phyloP scores from a whole-genome alignment of 2,888 invertebrate species.

The Dascillus cervinus region DNA sequence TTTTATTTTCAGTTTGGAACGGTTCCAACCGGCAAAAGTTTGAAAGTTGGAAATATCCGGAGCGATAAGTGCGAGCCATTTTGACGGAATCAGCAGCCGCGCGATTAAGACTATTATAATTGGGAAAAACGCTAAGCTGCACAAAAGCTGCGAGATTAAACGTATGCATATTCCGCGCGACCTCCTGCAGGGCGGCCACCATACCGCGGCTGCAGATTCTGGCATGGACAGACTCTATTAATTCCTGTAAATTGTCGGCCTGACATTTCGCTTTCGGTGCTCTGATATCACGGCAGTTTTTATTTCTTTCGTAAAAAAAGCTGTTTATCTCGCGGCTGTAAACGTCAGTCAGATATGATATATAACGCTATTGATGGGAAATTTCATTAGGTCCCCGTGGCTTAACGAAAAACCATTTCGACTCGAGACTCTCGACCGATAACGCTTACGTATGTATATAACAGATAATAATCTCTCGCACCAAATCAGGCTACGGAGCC shows the following conservation, averaged over 20 bases:
- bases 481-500: constrained; percentile 9
- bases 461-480: constrained; percentile 11
- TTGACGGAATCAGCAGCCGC: constrained; percentile 5
- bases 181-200: constrained; percentile 11
- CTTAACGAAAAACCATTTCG: constrained; percentile 16
- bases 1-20: no score
- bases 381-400: constrained; percentile 14
- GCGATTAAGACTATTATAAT: constrained; percentile 6
- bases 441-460: constrained; percentile 10
- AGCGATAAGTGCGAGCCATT: no score
- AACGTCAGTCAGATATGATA: constrained; percentile 23
- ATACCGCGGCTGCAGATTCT: constrained; percentile 10
- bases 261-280: constrained; percentile 8
- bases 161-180: constrained; percentile 8
- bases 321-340: constrained; percentile 23
- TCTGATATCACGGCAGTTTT: constrained; percentile 7
- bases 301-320: constrained; percentile 18
- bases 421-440: constrained; percentile 9
- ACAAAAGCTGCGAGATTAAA: constrained; percentile 6
- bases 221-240: constrained; percentile 14
- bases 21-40: no score
- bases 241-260: constrained; percentile 14
- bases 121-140: constrained; percentile 5
- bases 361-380: constrained; percentile 26
- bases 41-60: no score